Evolutionary conservation across 2,888 invertebrate genomes (phyloP), one percentile per base, ranked within the genome.

Genomic region (Watsonalla cultraria): DNA sequence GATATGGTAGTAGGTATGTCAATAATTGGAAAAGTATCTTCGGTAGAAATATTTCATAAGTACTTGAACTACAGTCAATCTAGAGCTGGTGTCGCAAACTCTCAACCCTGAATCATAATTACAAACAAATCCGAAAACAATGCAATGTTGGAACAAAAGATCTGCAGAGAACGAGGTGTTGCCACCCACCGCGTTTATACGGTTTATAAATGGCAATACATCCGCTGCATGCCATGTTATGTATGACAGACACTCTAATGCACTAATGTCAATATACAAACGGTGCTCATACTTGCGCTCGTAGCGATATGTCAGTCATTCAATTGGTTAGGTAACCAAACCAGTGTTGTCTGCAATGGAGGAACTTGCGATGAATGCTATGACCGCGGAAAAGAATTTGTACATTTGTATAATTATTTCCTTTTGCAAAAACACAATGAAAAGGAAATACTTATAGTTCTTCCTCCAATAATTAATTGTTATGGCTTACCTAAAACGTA

Each of bases 201-300:
- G 76, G 79, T 79, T 84, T 84, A 82, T 80, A 78, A 84, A 85
- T 80, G 80, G 80, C 77, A 77, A 68, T 73, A 72, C 80, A 82
- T 88, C 85, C 87, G 85, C 72, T 79, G 42, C 42, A 42, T 42
- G 5, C 11, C 42, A 11, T 42, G 72, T 70, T 11, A 11, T 42
- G 72, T 70, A 70, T 75, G 78, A 72, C 76, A 71, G 73, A 70
- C 77, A 79, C 78, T 78, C 74, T 78, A 78, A 78, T 80, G 77
- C 77, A 75, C 78, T 77, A 67, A 73, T 76, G 74, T 71, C 72
- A 71, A 73, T 78, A 66, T 65, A 59, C 66, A 65, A 42, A 42
- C 67, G 67, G 67, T 63, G 64, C 72, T 65, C 8, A 35, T 35
- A n/a, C 48, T 35, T 34, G 48, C n/a, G n/a, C 13, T 8, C n/a